Evolutionary conservation across 1,140 invertebrate species (phyloP), one percentile per base, ranked within the genome.

Genomic region (Trypoxylus dichotomus): DNA sequence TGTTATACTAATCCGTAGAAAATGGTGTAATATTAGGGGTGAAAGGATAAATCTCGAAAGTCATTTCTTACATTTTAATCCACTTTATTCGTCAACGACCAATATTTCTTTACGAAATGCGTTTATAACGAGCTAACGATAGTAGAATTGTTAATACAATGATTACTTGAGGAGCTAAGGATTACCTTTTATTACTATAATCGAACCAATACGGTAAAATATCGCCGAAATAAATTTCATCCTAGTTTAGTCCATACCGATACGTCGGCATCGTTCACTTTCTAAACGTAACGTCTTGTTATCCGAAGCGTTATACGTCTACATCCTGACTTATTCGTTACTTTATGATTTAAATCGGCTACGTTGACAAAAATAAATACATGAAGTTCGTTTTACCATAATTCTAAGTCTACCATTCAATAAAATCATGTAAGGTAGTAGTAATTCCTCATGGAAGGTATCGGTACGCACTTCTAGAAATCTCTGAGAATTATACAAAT

Each of bases 291-390:
- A 68, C 11, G 60, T 29, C 60, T 68, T 68, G 60, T 68, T 68
- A 68, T 27, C 5, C 13, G 19, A n/a, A 29, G 19, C 60, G 7
- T 68, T 68, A 68, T 24, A 13, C 3, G 60, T 68, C 27, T 7
- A 29, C 19, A 68, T 68, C 24, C 60, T 68, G 27, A 68, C 60
- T 68, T 68, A 68, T 68, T 68, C 60, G 60, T 68, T 68, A 68
- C 60, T 68, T 68, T 68, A 68, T 68, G 60, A 68, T 68, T 68
- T 68, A 68, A 68, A 29, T 68, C 60, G 60, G 47, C 15, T 68
- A 13, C 21, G 21, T 54, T 68, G 60, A 68, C 60, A 68, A 68
- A 68, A 68, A 68, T 29, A 29, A 68, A 68, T 68, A 24, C 10
- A 68, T 15, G 47, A 68, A 68, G 60, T 24, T 24, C 19, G 60